Evolutionary conservation across 2,797 vertebrate genomes (phyloP).

Genomic region (Crocidura indochinensis): DNA sequence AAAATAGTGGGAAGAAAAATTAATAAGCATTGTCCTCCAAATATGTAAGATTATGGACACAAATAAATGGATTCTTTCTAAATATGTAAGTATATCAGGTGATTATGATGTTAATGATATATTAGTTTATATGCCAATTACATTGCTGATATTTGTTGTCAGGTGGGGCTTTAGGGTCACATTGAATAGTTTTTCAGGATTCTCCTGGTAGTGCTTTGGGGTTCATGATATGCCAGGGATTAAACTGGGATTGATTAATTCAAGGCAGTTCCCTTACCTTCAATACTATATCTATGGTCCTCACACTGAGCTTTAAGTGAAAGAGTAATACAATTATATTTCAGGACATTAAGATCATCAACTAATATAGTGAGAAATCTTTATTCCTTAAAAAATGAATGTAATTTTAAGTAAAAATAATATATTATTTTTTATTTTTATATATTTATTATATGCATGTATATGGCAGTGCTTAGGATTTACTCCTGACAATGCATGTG

Average conservation of each 20-base stretch:
- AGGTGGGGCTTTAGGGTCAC: too few species aligned
- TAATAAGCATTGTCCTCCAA: neutral
- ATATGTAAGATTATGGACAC: neutral
- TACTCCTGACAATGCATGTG: too few species aligned
- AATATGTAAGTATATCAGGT: neutral
- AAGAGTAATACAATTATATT: neutral
- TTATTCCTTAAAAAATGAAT: conserved; percentile 18
- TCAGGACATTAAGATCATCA: neutral
- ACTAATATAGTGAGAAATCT: conserved; percentile 7
- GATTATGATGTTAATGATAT: neutral
- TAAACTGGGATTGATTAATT: too few species aligned
- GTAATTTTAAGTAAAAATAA: neutral
- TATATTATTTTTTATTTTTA: neutral
- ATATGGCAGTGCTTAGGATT: too few species aligned
- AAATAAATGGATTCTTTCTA: neutral
- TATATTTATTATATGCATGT: too few species aligned
- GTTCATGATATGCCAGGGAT: too few species aligned
- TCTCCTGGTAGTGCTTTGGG: too few species aligned
- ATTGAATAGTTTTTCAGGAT: too few species aligned
- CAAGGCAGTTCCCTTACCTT: too few species aligned
- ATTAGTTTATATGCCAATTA: neutral
- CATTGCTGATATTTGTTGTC: neutral
- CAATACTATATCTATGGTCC: too few species aligned
- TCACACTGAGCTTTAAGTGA: neutral
- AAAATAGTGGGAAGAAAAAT: conserved; percentile 4